phyloP scores from a whole-genome alignment of 2,888 invertebrate genomes.

The Callinectes sapidus region DNA sequence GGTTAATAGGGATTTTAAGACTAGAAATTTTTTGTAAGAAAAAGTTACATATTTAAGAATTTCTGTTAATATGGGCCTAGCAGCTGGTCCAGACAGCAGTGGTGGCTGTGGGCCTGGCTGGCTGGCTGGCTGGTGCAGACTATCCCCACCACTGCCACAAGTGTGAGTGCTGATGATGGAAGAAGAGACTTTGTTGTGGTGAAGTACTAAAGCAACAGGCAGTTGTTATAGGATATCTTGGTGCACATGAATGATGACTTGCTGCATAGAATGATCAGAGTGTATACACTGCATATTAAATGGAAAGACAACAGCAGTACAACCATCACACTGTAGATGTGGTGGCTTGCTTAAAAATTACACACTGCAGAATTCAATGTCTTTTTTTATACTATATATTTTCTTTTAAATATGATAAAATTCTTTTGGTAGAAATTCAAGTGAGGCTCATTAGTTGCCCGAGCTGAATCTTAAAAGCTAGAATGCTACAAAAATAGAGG shows the following conservation, averaged over 20 bases:
- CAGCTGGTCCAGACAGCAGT: neutral
- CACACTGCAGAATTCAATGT: neutral
- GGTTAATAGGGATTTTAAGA: no score
- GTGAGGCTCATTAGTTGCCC: neutral
- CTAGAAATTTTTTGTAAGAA: no score
- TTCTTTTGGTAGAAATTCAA: constrained; percentile 4
- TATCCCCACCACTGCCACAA: neutral
- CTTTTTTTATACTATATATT: neutral
- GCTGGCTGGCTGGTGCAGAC: neutral
- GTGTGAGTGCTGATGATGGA: neutral
- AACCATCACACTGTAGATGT: neutral
- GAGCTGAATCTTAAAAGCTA: constrained; percentile 35
- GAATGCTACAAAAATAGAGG: constrained; percentile 48
- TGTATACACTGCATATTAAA: neutral
- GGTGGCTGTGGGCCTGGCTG: neutral
- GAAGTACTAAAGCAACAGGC: neutral
- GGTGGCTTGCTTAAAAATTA: neutral
- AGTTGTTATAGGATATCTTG: neutral
- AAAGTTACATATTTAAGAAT: no score
- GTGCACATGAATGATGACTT: constrained; percentile 9
- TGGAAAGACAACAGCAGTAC: neutral
- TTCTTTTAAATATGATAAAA: neutral
- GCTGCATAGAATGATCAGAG: neutral
- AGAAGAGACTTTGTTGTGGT: neutral
- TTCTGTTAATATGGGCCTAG: no score